Evolutionary conservation across 1,140 invertebrate genomes (phyloP).

Genomic region (Saccostrea echinata): DNA sequence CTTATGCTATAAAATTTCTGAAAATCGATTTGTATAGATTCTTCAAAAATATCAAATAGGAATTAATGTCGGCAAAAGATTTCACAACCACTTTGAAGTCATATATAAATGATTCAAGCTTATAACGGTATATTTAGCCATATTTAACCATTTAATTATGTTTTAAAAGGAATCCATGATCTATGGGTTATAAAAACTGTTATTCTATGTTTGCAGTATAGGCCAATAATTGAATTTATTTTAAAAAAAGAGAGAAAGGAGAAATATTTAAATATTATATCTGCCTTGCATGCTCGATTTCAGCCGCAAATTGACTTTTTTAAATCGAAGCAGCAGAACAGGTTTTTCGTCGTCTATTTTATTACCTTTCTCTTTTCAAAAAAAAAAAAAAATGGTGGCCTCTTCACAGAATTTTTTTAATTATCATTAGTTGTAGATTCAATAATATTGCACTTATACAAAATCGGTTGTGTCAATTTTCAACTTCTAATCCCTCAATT

Average conservation of each 20-base stretch:
- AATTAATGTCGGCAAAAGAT: background rate
- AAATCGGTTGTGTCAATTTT: slow-evolving; percentile 19
- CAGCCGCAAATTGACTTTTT: background rate
- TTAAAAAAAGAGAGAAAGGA: background rate
- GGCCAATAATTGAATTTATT: background rate
- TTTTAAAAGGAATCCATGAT: slow-evolving; percentile 1
- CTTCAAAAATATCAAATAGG: too few species aligned
- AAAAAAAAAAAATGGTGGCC: too few species aligned
- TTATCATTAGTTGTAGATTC: background rate
- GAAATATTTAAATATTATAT: background rate
- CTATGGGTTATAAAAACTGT: background rate
- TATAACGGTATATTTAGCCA: background rate
- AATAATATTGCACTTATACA: background rate
- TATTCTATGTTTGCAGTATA: background rate
- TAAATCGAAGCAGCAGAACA: background rate
- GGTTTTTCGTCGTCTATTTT: background rate
- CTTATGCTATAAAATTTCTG: too few species aligned
- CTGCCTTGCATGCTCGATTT: slow-evolving; percentile 16
- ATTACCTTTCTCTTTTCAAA: background rate
- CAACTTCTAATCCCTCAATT: slow-evolving; percentile 23
- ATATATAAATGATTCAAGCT: background rate
- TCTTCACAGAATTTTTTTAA: background rate
- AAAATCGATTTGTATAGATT: too few species aligned
- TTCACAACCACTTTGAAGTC: background rate
- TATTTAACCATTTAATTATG: background rate